Evolutionary conservation across 2,888 invertebrate species (phyloP), one percentile per base, ranked within the genome.

Genomic region (Apotomis capreana): DNA sequence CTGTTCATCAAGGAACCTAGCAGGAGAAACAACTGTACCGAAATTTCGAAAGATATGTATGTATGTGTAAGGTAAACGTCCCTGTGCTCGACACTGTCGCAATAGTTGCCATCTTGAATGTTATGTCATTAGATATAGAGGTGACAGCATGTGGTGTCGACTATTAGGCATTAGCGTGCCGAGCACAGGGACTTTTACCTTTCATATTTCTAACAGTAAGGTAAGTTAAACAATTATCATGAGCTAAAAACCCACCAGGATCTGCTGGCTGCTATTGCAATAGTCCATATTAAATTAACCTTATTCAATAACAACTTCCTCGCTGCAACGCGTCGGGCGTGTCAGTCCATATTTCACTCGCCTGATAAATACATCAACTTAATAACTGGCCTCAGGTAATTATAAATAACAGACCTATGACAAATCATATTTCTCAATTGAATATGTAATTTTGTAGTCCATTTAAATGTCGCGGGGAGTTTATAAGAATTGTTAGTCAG

Each of bases 291-390:
- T 46, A 55, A 55, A 55, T 57, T 65, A 55, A 46, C 64, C 26
- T 65, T 65, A 65, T 65, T 65, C 55, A 65, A 65, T 65, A 65
- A 54, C 60, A 37, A 65, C 40, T 57, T 70, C 63, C 61, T n/a
- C 36, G 26, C 37, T 15, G 55, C 55, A 15, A 44, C 60, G 58
- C 64, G 55, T n/a, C 26, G 57, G 70, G 70, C 70, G 70, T 71
- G 67, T 61, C 70, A 54, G 10, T 9, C 36, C 60, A 62, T 71
- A 71, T 63, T 62, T 72, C 68, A 68, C 57, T 8, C 40, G 49
- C 44, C 62, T 72, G 71, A 72, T 72, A 72, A 72, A 72, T 72
- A 72, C 68, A 68, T 72, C 71, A 72, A 54, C 68, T 70, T 58
- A 62, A 69, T 57, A 72, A 68, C 68, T 13, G 58, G 71, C 62